Conservation (phyloP, 1,140 invertebrate species). For the Drosophila bifasciata region DNA sequence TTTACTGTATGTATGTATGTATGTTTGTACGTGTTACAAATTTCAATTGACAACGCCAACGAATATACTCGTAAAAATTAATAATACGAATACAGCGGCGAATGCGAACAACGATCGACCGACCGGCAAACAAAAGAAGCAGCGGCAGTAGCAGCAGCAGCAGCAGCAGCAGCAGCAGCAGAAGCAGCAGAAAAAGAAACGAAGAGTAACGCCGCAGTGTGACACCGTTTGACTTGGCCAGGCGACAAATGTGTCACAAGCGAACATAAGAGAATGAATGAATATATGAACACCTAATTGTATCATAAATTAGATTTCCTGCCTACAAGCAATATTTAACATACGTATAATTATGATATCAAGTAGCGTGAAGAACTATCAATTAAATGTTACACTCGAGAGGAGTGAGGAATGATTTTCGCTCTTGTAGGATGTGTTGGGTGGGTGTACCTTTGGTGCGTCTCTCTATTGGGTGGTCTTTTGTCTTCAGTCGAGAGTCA, state of each 20-base stretch:
- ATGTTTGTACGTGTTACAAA: constrained; percentile 48
- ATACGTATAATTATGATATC: no score
- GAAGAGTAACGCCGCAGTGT: constrained; percentile 28
- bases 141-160: constrained; percentile 30
- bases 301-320: no score
- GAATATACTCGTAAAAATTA: no score
- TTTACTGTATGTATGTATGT: no score
- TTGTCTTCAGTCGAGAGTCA: background rate
- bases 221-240: constrained; percentile 57
- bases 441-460: background rate
- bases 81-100: constrained; percentile 10
- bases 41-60: constrained; percentile 45
- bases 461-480: constrained; percentile 25
- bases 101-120: constrained; percentile 54
- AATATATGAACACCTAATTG: no score
- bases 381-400: no score
- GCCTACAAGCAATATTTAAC: no score
- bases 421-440: background rate
- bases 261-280: no score
- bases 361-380: no score
- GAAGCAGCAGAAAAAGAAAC: constrained; percentile 14
- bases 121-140: constrained; percentile 37
- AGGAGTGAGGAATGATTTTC: background rate
- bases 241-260: constrained; percentile 52
- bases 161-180: constrained; percentile 38